Conservation (phyloP, 2,797 vertebrate species). For the Clarias laeviceps region DNA sequence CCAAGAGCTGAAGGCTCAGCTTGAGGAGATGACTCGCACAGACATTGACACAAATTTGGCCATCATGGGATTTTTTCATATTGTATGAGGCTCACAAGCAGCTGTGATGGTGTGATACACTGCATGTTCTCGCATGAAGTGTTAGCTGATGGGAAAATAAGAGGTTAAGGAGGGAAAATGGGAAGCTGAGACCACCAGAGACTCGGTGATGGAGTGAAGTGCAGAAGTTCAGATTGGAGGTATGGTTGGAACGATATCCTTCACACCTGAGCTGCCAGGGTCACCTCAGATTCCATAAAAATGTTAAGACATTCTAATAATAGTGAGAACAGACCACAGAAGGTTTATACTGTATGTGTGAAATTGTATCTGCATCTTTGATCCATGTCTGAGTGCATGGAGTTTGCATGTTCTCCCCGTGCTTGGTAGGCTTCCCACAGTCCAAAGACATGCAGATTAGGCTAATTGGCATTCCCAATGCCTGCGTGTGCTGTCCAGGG, state of each 20-base stretch:
- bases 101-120: not conserved
- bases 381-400: not conserved
- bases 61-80: constrained; percentile 11
- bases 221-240: not conserved
- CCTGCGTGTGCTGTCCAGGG: too few relatives aligned
- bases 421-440: too few relatives aligned
- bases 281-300: constrained; percentile 1
- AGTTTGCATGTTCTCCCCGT: too few relatives aligned
- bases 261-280: not conserved
- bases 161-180: constrained; percentile 40
- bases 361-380: not conserved
- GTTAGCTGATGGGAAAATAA: constrained; percentile 36
- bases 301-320: not conserved
- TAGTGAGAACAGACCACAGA: not conserved
- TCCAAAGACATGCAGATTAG: too few relatives aligned
- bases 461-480: too few relatives aligned
- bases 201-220: constrained; percentile 4
- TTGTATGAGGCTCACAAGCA: not conserved
- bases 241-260: not conserved
- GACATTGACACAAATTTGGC: constrained; percentile 37
- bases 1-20: constrained; percentile 32
- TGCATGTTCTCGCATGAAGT: constrained; percentile 24
- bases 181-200: constrained; percentile 9
- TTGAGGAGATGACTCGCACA: constrained; percentile 25
- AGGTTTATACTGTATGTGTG: too few relatives aligned